These are phyloP conservation scores for Limnephilus auricula DNA, from an alignment of 2,888 invertebrate species.

Conservation along the genomic window DNA sequence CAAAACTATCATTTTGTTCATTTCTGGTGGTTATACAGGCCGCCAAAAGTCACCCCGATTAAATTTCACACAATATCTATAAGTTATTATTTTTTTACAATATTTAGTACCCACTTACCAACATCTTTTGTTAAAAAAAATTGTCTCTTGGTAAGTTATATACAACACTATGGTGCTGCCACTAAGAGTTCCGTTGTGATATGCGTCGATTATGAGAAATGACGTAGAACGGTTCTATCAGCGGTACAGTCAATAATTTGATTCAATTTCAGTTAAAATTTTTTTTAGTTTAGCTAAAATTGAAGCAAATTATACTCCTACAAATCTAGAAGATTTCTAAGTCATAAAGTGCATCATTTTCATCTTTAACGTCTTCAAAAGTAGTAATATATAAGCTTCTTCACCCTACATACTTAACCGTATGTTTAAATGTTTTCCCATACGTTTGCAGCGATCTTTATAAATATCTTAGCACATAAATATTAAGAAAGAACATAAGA, in stretches of 20 bases:
- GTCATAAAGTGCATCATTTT: neutral
- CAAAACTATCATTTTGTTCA: constrained; percentile 52
- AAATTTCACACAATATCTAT: neutral
- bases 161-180: neutral
- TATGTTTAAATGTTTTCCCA: neutral
- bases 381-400: neutral
- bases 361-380: no score
- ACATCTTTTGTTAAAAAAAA: neutral
- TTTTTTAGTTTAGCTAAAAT: neutral
- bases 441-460: neutral
- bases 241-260: no score
- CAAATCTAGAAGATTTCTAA: neutral
- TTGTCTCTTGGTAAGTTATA: no score
- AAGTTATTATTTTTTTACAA: neutral
- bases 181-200: neutral
- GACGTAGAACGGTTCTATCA: no score
- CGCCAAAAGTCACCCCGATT: neutral
- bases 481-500: constrained; percentile 39
- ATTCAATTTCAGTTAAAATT: no score
- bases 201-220: neutral
- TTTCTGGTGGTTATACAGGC: neutral
- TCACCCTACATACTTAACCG: neutral
- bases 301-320: neutral
- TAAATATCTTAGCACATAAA: constrained; percentile 23
- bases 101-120: neutral